Base-by-base conservation (phyloP, 2,113 vertebrate species). In the Tautogolabrus adspersus region DNA sequence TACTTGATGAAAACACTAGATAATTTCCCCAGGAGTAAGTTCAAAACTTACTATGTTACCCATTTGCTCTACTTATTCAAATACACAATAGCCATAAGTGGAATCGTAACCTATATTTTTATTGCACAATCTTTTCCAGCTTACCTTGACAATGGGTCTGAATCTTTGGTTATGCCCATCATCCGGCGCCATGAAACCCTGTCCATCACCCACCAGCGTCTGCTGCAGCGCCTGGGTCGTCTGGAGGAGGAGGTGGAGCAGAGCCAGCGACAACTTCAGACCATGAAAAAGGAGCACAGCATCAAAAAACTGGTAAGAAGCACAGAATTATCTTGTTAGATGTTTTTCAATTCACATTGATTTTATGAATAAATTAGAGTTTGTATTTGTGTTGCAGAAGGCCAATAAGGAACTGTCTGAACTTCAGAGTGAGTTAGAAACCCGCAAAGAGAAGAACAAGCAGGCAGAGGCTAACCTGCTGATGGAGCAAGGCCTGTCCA, bases 1-100 rank as follows among this genome's bases (percentile, higher is more conserved):
- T 96, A 95, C 66, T 68, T 96, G 68, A 68, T 87, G 60, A 94
- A 94, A 88, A 93, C 91, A 18, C 62, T 94, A 8, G 85, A 95
- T 72, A 82, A 87, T 74, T 81, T 95, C 34, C 95, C 94, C 57
- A 90, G 88, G 13, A 90, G 92, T 94, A 91, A 69, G 90, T 90
- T 16, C 3, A 81, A 56, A 61, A 22, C 13, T 42, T 5, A 51
- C 8, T 42, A 6, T 10, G 6, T n/a, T 13, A n/a, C 47, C 8
- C 49, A 52, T n/a, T 46, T 18, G 4, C 47, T 13, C 49, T 9
- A 9, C 8, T n/a, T 2, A 52, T 52, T 21, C 3, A 52, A 21
- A 40, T 11, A 10, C 18, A 54, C 18, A 9, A 2, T 10, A 3
- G 22, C 40, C 37, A 0, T 64, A 34, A 40, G 42, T 44, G 42